These are phyloP conservation scores for Rotaria sp. DNA, from an alignment of 2,888 invertebrate species.

Conservation along the genomic window DNA sequence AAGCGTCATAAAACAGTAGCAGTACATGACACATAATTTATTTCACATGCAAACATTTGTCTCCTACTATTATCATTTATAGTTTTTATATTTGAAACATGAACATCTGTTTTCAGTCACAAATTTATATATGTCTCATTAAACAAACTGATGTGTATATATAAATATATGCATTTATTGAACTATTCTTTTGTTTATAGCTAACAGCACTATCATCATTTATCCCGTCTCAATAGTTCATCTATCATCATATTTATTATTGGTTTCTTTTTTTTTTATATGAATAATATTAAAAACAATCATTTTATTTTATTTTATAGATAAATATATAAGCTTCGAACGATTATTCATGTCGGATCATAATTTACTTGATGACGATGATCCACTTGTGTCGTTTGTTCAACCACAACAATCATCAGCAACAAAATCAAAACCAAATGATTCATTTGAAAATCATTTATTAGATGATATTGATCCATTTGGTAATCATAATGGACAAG, in stretches of 20 bases:
- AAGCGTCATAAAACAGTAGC: not conserved
- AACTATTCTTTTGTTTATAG: not conserved
- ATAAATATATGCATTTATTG: not conserved
- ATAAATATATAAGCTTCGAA: not conserved
- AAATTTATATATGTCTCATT: not conserved
- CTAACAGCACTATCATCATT: not conserved
- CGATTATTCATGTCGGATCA: conserved; percentile 20
- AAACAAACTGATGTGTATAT: not conserved
- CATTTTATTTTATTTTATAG: not conserved
- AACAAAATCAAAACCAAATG: not conserved
- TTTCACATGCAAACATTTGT: not conserved
- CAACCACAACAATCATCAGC: not conserved
- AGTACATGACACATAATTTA: not conserved
- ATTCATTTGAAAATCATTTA: not conserved
- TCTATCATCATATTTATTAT: not conserved
- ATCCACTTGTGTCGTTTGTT: conserved; percentile 5
- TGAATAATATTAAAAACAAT: too few relatives aligned
- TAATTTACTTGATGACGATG: conserved; percentile 5
- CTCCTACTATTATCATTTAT: not conserved
- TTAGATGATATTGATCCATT: conserved; percentile 16
- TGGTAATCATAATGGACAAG: not conserved
- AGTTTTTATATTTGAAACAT: not conserved
- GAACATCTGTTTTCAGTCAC: not conserved
- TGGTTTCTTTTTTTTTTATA: not conserved
- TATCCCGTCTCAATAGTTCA: too few relatives aligned